Evolutionary conservation across 2,113 vertebrate species (phyloP).

Genomic region (Sus scrofa): T2T-Sscrofa CM000814.6:119083501-119084000

Average conservation of each 20-base stretch:
- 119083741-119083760: background rate
- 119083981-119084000: too few relatives aligned
- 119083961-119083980: background rate
- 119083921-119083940: background rate
- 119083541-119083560: background rate
- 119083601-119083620: background rate
- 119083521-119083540: too few relatives aligned
- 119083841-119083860: background rate
- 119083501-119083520: too few relatives aligned
- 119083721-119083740: slow-evolving; percentile 11
- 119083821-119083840: background rate
- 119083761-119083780: background rate
- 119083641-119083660: background rate
- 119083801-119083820: background rate
- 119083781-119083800: background rate
- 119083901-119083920: background rate
- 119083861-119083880: background rate
- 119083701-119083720: background rate
- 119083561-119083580: background rate
- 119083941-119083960: background rate
- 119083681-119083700: background rate
- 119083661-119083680: background rate
- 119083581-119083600: background rate
- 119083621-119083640: background rate
- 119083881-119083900: background rate